Conservation (phyloP, 2,888 invertebrate species). For the Acanthosoma haemorrhoidale region DNA sequence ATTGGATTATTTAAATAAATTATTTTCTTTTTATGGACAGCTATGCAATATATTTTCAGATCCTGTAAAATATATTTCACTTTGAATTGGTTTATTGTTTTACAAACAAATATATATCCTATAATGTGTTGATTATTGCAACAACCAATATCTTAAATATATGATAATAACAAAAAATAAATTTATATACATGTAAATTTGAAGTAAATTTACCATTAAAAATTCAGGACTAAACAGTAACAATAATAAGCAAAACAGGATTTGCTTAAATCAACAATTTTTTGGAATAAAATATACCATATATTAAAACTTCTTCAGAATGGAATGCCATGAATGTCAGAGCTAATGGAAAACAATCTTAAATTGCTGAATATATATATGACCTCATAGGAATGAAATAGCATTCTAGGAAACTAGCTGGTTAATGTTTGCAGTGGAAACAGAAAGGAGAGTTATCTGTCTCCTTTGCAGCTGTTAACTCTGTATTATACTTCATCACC, state of each 20-base stretch:
- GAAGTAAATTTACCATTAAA: background rate
- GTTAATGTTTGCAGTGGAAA: background rate
- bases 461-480: background rate
- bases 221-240: background rate
- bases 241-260: background rate
- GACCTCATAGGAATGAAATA: background rate
- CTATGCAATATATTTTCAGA: too few relatives aligned
- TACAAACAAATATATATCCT: too few relatives aligned
- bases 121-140: too few relatives aligned
- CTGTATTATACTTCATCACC: background rate
- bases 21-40: too few relatives aligned
- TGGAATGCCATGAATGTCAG: background rate
- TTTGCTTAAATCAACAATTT: background rate
- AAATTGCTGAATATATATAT: background rate
- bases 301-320: background rate
- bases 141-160: too few relatives aligned
- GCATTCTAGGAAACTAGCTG: background rate
- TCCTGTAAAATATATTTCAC: too few relatives aligned
- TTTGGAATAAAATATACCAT: slow-evolving; percentile 5
- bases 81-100: too few relatives aligned
- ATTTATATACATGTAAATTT: background rate
- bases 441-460: background rate
- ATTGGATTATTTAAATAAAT: too few relatives aligned
- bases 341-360: background rate
- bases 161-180: background rate